Percentiles rank a stretch among this genome's conserved stretches.
Evolutionary conservation across 2,113 vertebrate species (phyloP).

Genomic region (Corvus hawaiiensis): DNA sequence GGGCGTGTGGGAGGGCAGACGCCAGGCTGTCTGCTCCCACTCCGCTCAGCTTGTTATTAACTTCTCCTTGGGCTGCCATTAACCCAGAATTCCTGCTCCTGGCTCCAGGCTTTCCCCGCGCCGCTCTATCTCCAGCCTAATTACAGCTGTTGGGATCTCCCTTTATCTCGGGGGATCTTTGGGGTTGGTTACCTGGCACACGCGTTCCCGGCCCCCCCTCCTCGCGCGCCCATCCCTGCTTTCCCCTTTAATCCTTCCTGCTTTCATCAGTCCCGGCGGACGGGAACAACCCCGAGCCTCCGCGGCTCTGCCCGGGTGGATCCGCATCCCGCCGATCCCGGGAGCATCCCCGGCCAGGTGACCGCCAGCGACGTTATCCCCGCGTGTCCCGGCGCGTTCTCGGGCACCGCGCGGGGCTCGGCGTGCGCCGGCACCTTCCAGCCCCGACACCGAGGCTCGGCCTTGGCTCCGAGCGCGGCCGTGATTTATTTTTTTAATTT

Average conservation of each 20-base stretch:
- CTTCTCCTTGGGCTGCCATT: slow-evolving; percentile 67
- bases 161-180: slow-evolving; percentile 55
- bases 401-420: neutral
- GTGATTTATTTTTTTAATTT: slow-evolving; percentile 35
- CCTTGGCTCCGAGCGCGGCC: neutral
- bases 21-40: slow-evolving; percentile 67
- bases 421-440: neutral
- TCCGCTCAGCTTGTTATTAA: slow-evolving; percentile 67
- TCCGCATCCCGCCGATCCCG: neutral
- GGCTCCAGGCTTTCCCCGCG: slow-evolving; percentile 60
- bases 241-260: neutral
- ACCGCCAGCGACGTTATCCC: rapidly evolving
- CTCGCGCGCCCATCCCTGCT: neutral
- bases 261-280: neutral
- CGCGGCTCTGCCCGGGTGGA: rapidly evolving
- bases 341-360: neutral
- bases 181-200: slow-evolving; percentile 56
- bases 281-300: neutral
- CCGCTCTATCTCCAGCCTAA: slow-evolving; percentile 57
- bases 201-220: neutral
- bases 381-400: neutral
- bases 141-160: slow-evolving; percentile 64
- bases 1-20: slow-evolving; percentile 68
- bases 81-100: slow-evolving; percentile 53
- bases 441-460: neutral